Percentiles rank a stretch among this genome's conserved stretches.
These are phyloP conservation scores for Aphyosemion australe DNA, from an alignment of 2,113 vertebrate genomes.

Conservation along the genomic window DNA sequence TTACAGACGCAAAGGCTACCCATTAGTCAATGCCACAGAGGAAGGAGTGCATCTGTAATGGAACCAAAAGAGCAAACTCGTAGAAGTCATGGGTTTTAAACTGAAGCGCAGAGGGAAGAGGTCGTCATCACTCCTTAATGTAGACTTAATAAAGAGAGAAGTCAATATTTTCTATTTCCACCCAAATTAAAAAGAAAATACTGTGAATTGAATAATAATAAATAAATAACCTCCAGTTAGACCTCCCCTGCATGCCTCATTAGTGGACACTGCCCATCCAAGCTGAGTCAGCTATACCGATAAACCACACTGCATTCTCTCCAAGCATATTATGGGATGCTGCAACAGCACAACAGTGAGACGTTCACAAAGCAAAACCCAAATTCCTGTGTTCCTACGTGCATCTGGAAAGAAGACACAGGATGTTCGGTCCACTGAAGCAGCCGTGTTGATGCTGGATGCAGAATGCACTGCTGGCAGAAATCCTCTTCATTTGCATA, in stretches of 20 bases:
- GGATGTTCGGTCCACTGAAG: not conserved
- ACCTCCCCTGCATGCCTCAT: slow-evolving; percentile 29
- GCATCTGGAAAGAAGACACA: not conserved
- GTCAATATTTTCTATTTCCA: slow-evolving; percentile 12
- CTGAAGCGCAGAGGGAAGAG: not conserved
- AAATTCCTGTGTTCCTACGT: slow-evolving; percentile 16
- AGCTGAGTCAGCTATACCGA: slow-evolving; percentile 49
- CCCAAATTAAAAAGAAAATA: slow-evolving; percentile 13
- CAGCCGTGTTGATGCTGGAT: no score
- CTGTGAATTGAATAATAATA: slow-evolving; percentile 30
- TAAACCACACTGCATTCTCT: slow-evolving; percentile 16
- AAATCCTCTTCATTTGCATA: no score
- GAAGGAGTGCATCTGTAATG: slow-evolving; percentile 52
- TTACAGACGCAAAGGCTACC: slow-evolving; percentile 54
- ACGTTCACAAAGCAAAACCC: slow-evolving; percentile 27
- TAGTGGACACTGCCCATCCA: slow-evolving; percentile 23
- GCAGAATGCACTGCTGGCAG: no score
- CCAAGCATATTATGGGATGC: slow-evolving; percentile 19
- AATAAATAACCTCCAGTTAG: not conserved
- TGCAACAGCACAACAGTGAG: not conserved
- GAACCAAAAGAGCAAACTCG: slow-evolving; percentile 45
- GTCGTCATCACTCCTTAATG: slow-evolving; percentile 20
- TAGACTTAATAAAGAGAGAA: slow-evolving; percentile 16
- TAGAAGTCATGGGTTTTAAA: not conserved
- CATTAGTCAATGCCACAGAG: slow-evolving; percentile 69